Evolutionary conservation across 2,888 invertebrate genomes (phyloP).

Genomic region (Sialis lutaria): DNA sequence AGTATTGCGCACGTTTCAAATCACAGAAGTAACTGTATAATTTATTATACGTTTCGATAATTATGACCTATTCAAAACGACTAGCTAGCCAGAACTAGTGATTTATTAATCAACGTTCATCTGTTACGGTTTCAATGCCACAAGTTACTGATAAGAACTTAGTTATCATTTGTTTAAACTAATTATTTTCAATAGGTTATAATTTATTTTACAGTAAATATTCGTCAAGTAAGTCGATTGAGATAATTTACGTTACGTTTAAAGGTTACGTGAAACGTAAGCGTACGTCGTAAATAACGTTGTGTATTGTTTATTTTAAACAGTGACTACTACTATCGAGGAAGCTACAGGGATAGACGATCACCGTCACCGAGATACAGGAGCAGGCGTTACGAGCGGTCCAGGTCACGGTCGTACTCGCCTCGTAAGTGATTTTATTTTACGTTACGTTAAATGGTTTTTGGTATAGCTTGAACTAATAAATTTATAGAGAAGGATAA

Average conservation of each 20-base stretch:
- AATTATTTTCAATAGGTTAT: slow-evolving; percentile 1
- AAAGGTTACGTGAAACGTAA: not conserved
- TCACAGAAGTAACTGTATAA: not conserved
- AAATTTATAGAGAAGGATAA: too few species aligned
- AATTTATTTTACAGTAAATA: not conserved
- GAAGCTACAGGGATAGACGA: slow-evolving; percentile 38
- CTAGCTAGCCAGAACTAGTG: not conserved
- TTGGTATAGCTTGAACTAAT: too few species aligned
- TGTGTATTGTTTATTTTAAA: not conserved
- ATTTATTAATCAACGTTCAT: not conserved
- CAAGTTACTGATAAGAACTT: not conserved
- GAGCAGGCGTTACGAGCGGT: slow-evolving; percentile 50
- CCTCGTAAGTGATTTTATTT: slow-evolving; percentile 51
- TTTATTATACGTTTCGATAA: slow-evolving; percentile 3
- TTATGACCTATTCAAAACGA: not conserved
- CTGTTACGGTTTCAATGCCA: not conserved
- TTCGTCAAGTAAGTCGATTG: not conserved
- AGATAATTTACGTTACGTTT: not conserved
- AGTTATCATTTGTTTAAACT: too few species aligned
- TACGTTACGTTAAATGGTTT: too few species aligned
- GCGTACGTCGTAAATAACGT: not conserved
- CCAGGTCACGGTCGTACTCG: slow-evolving; percentile 58
- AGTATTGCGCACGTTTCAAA: slow-evolving; percentile 18
- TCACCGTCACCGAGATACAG: slow-evolving; percentile 59
- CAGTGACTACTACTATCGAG: slow-evolving; percentile 32